Evolutionary conservation across 2,888 invertebrate species (phyloP), one percentile per base, ranked within the genome.

Genomic region (Dicycla oo): DNA sequence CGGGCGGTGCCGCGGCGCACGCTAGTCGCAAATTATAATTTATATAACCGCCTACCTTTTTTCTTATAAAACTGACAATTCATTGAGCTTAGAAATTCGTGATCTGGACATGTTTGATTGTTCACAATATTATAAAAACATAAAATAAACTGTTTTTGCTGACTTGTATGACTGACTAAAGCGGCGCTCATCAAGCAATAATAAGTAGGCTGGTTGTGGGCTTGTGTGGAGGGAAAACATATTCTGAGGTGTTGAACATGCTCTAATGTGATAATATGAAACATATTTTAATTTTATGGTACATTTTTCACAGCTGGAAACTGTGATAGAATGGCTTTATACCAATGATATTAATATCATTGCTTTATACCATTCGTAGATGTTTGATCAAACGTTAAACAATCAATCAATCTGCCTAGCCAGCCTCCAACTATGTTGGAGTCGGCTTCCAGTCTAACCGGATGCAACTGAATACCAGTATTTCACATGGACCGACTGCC

Each of bases 1-100:
- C 87, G 87, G 87, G 89, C 86, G 88, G 85, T 69, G 82, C 80
- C 61, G 72, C 64, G 68, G 61, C 73, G 68, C 58, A 51, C 56
- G 71, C 73, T 83, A 75, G 80, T 79, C 67, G 72, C 66, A 76
- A 78, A 78, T 81, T 85, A 80, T 78, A 81, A 83, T 83, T 82
- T 75, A 82, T 76, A 54, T 68, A 58, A 58, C 77, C 82, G 67
- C 79, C 75, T 76, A 65, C 73, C 63, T 72, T 57, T 61, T 57
- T 49, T 58, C 68, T 53, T 79, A 74, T 78, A 80, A 81, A 81
- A 81, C 76, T 78, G 74, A 73, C 80, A 62, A 73, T 74, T 58
- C 64, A 60, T 71, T 68, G 69, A 75, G 61, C 23, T 79, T 64
- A 62, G 26, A 38, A 60, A 62, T 63, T 69, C 56, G 15, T 67